A percentile compares a stretch with the other conserved stretches of the same genome.
Evolutionary conservation across 2,113 vertebrate genomes (phyloP).

Genomic region (Synodontis membranacea): DNA sequence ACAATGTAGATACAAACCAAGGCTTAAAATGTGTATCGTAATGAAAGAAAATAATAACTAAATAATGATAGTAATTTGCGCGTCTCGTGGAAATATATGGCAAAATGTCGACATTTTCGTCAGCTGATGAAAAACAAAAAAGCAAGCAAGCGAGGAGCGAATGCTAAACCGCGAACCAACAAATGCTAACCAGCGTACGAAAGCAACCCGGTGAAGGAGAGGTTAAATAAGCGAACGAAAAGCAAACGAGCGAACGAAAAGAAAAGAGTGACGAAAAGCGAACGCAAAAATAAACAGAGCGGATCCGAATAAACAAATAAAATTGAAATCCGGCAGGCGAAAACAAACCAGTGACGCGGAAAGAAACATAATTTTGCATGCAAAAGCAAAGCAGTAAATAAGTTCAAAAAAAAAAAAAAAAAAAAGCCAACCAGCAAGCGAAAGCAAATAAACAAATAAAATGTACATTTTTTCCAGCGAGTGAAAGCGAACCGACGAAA

Average conservation of each 20-base stretch:
- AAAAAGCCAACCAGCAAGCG: not conserved
- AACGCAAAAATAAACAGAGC: not conserved
- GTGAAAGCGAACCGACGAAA: too few relatives aligned
- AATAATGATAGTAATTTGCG: not conserved
- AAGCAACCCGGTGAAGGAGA: not conserved
- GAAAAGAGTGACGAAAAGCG: not conserved
- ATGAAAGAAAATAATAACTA: too few relatives aligned
- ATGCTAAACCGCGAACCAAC: not conserved
- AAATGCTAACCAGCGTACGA: not conserved
- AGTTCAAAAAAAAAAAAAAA: not conserved
- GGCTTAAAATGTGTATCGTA: not conserved
- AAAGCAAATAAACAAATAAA: too few relatives aligned
- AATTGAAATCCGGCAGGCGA: not conserved
- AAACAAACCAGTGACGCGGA: too few relatives aligned
- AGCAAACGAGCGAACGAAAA: not conserved
- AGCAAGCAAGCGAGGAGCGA: not conserved
- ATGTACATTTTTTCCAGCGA: too few relatives aligned
- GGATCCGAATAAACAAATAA: too few relatives aligned
- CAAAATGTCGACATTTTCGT: not conserved
- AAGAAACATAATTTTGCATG: too few relatives aligned
- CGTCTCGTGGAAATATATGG: not conserved
- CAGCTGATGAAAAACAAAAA: not conserved
- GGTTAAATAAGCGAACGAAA: too few relatives aligned
- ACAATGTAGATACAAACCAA: not conserved
- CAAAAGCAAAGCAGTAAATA: not conserved